phyloP scores from a whole-genome alignment of 2,113 vertebrate species.

The Microcebus griseorufus region DNA sequence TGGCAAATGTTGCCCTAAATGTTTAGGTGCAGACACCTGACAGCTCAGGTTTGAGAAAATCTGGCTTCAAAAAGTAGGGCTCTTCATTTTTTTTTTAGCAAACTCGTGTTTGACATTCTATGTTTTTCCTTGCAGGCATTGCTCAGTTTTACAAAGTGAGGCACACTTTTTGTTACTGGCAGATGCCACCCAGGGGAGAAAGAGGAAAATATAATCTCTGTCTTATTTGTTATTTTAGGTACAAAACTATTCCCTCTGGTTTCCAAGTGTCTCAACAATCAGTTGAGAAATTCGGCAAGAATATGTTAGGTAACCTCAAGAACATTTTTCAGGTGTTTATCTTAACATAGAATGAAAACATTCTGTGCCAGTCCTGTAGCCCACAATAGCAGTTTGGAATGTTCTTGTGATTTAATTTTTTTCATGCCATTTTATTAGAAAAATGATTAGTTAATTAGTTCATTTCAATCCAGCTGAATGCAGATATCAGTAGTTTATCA shows the following conservation, averaged over 20 bases:
- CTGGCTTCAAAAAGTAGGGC: neutral
- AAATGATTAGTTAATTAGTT: conserved; percentile 23
- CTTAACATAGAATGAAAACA: neutral
- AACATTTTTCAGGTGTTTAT: neutral
- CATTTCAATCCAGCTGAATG: neutral
- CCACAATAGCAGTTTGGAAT: neutral
- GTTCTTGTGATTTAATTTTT: neutral
- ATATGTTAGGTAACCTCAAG: neutral
- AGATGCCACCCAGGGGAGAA: neutral
- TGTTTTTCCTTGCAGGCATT: neutral
- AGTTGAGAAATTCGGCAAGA: conserved; percentile 13
- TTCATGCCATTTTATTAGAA: neutral
- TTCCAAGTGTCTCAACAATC: neutral
- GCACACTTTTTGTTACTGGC: neutral
- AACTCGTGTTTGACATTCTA: neutral
- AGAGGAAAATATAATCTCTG: neutral
- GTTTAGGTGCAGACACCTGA: neutral
- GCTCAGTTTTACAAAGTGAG: conserved; percentile 20
- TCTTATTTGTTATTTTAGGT: neutral
- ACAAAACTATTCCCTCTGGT: neutral
- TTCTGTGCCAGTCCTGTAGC: neutral
- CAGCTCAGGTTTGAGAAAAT: neutral
- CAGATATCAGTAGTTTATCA: conserved; percentile 23
- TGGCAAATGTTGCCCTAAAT: neutral
- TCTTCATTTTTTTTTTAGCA: neutral